Base-by-base conservation (phyloP, 1,140 invertebrate genomes). In the Centruroides sculpturatus region DNA sequence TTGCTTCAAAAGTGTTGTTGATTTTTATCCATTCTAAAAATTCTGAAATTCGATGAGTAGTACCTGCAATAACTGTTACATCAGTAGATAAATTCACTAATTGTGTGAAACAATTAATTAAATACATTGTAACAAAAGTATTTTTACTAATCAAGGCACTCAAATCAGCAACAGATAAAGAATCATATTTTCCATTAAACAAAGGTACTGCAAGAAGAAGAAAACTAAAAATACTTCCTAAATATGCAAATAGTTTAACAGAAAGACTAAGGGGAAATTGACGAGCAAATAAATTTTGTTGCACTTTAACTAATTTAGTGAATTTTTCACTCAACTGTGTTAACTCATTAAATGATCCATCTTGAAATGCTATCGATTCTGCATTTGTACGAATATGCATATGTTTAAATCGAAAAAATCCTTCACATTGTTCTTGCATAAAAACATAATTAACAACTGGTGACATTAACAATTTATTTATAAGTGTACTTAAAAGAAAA, bases 321-420 rank as follows among this genome's bases (percentile, higher is more conserved):
- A 84, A 67, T 56, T 75, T 72, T 47, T 68, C 56, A 62, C 82
- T 77, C 3, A 77, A 72, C 62, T 79, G 77, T 23, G 67, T 61
- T 49, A 73, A 69, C 70, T 83, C 81, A 13, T 76, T 68, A 11
- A 68, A 46, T 9, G 76, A 76, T 35, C 73, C 74, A 55, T 75
- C 71, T 64, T 78, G 80, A 67, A 83, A 83, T 4, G 82, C 82
- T 62, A 82, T 77, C 3, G 80, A 76, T 70, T 83, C 82, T n/a
- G 78, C 74, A 71, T 82, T 77, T 1, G 74, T 71, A 53, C 82
- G 69, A 11, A 83, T 72, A 64, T 80, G 79, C 77, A 83, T 77
- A 66, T 83, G 82, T 59, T 80, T 75, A 65, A 69, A 82, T 76
- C 81, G 75, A 66, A 83, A 83, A 71, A 82, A 74, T 55, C 82